Evolutionary conservation across 2,113 vertebrate species (phyloP), one percentile per base, ranked within the genome.

Genomic region (Australoheros scitulus): DNA sequence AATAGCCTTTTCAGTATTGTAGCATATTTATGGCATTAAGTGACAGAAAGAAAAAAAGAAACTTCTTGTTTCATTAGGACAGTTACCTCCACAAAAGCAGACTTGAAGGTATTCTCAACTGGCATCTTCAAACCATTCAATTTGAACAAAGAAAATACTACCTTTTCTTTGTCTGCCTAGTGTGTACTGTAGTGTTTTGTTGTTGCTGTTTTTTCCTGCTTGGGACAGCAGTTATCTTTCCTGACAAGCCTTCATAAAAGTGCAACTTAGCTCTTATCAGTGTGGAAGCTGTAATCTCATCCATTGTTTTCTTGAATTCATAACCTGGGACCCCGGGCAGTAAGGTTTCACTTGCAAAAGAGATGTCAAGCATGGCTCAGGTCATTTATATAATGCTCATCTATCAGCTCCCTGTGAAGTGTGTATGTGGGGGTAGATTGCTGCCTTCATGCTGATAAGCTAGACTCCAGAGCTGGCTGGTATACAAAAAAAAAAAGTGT

Each of bases 241-340:
- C 38, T 85, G 52, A 88, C 81, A 56, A 63, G 59, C 7, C 75
- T 61, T 84, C 86, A 83, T 86, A 41, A 79, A 80, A 87, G 81
- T 64, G 59, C 81, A 89, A 61, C 75, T 85, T 81, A 43, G 61
- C 38, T 84, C 24, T 84, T 20, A 86, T 84, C 85, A 82, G 68
- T 47, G 52, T 64, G 76, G 55, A 81, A 86, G 86, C 82, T 86
- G 47, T 90, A 84, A 89, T 81, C 80, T 81, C 77, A 75, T 70
- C 68, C 81, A 72, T 76, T 80, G 50, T 76, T 81, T 76, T 72
- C n/a, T 34, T 76, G 32, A 77, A 63, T 80, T 68, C 74, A 80
- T 20, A 86, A 55, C 11, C 65, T 80, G 57, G 38, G 52, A 83
- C 70, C 78, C 72, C 17, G 2, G 38, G 76, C 77, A 80, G 32